Evolutionary conservation across 2,888 invertebrate genomes (phyloP), one percentile per base, ranked within the genome.

Genomic region (Miltochrista miniata): DNA sequence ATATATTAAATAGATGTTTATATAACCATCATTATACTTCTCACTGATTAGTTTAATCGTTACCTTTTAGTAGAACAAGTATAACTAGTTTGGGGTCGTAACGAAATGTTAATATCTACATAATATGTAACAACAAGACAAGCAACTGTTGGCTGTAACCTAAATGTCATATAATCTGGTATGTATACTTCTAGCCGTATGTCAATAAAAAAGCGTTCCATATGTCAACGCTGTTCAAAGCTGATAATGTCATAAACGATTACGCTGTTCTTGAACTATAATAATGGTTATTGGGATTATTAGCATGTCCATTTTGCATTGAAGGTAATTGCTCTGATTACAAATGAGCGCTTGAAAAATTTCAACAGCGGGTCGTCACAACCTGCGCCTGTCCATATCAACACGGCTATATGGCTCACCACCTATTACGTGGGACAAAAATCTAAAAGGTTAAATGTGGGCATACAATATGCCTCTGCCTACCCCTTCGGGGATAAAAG

Each of bases 1-100:
- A 15, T 1, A 10, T n/a, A 14, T 18, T n/a, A 24, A 24, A 24
- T 37, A 36, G 36, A 41, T 10, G 7, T 18, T 33, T 48, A 43
- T 29, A 30, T 29, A 31, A 41, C 33, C 8, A 29, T 13, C 30
- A n/a, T 13, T 46, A 38, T 33, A 34, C 12, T n/a, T 43, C 9
- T n/a, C 9, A 36, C 37, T n/a, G 10, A 7, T 51, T 45, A 15
- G 48, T 42, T 11, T 30, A 24, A 55, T 50, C 42, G 45, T 51
- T 42, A 37, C 29, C 59, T 57, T 59, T 58, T 38, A 47, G n/a
- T 33, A 12, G 33, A 54, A 68, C 67, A 14, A 24, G 62, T 24
- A 9, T 37, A 46, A 68, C 67, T 53, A 3, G 67, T 65, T 62
- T 57, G 7, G 11, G 7, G 12, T 48, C 51, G 37, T 60, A 53